Conservation (phyloP, 2,888 invertebrate genomes). For the Scaptomyza flava region DNA sequence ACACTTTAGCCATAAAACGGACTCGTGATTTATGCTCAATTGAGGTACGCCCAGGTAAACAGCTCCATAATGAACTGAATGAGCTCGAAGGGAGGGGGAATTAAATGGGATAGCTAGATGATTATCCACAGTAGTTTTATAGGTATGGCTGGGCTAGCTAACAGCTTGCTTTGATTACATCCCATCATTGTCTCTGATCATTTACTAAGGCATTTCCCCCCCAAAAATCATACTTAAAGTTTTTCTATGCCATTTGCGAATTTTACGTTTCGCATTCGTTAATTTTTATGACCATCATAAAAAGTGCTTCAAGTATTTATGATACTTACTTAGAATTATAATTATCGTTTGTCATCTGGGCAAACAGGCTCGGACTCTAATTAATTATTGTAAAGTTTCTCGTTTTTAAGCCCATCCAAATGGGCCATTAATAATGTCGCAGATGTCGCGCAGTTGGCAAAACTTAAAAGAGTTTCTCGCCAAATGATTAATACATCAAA, state of each 20-base stretch:
- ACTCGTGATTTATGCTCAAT: conserved; percentile 74
- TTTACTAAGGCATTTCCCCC: conserved; percentile 47
- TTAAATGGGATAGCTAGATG: neutral
- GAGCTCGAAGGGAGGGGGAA: conserved; percentile 9
- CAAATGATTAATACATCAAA: conserved; percentile 71
- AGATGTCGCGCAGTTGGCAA: conserved; percentile 66
- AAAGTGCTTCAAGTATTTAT: conserved; percentile 46
- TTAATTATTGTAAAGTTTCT: conserved; percentile 79
- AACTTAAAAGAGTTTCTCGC: conserved; percentile 22
- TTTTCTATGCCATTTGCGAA: conserved; percentile 24
- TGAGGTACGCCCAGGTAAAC: conserved; percentile 71
- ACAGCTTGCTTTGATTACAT: conserved; percentile 59
- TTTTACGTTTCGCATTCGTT: conserved; percentile 40
- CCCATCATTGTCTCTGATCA: conserved; percentile 54
- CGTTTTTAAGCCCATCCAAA: conserved; percentile 37
- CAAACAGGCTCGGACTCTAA: conserved; percentile 53
- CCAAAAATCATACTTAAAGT: conserved; percentile 10
- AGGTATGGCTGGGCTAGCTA: conserved; percentile 13
- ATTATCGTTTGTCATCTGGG: conserved; percentile 78
- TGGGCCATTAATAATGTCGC: conserved; percentile 75
- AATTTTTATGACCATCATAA: conserved; percentile 74
- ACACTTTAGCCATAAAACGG: conserved; percentile 74
- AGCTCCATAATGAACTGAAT: conserved; percentile 70
- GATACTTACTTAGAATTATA: conserved; percentile 47
- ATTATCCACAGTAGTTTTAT: conserved; percentile 32